These are phyloP conservation scores for Parnassius orleans DNA, from an alignment of 2,888 invertebrate genomes.

Conservation along the genomic window DNA sequence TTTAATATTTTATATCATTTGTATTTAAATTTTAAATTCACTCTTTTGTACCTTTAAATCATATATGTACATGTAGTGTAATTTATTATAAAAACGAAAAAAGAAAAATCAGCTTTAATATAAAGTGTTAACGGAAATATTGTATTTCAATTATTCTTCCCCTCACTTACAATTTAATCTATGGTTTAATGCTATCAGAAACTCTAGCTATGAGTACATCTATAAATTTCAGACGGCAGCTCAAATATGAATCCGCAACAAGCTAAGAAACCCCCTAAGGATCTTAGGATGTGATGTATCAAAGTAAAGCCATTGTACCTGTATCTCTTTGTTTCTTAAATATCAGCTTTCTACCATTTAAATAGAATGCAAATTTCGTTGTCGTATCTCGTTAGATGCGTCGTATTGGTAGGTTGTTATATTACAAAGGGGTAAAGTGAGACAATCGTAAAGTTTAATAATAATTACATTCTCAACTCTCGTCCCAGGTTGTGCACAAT, in stretches of 20 bases:
- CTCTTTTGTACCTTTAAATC: too few species aligned
- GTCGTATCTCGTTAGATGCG: constrained; percentile 37
- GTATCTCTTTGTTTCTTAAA: constrained; percentile 34
- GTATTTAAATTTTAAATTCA: too few species aligned
- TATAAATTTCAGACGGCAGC: constrained; percentile 66
- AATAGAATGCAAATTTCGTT: constrained; percentile 38
- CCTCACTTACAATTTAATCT: constrained; percentile 18
- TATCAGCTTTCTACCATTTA: constrained; percentile 40
- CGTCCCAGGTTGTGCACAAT: constrained; percentile 77
- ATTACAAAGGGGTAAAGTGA: constrained; percentile 77
- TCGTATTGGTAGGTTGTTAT: constrained; percentile 38
- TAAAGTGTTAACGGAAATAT: constrained; percentile 1
- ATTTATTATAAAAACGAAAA: too few species aligned
- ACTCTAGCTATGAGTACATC: constrained; percentile 28
- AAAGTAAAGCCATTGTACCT: constrained; percentile 36
- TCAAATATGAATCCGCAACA: constrained; percentile 78
- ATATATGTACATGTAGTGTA: too few species aligned
- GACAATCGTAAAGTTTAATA: constrained; percentile 82
- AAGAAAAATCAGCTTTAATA: too few species aligned
- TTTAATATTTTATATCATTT: too few species aligned
- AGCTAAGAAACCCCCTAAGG: constrained; percentile 78
- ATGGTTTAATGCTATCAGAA: constrained; percentile 22
- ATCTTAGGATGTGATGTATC: constrained; percentile 63
- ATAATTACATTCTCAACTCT: constrained; percentile 81
- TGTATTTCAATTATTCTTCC: constrained; percentile 23